These are phyloP conservation scores for Ips nitidus DNA, from an alignment of 1,140 invertebrate genomes.

Conservation along the genomic window DNA sequence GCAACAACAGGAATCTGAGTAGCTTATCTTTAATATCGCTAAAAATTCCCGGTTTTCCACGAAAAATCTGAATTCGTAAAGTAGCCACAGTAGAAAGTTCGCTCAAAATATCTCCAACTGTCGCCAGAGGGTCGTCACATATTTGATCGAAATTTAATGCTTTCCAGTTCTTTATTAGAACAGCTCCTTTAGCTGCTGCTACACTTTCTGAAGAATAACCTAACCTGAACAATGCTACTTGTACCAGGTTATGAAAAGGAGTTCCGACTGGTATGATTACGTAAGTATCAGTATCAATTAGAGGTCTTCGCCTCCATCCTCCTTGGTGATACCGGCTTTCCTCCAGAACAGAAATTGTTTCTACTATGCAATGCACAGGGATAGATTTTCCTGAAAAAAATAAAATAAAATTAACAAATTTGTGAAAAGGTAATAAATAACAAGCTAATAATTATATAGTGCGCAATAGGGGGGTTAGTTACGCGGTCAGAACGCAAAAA, in stretches of 20 bases:
- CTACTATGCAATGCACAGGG: slow-evolving; percentile 90
- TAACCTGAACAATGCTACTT: slow-evolving; percentile 73
- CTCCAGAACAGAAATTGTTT: slow-evolving; percentile 72
- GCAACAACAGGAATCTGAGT: slow-evolving; percentile 80
- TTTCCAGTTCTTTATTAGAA: slow-evolving; percentile 93
- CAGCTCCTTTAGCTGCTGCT: slow-evolving; percentile 78
- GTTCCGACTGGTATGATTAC: slow-evolving; percentile 90
- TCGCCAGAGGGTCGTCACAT: slow-evolving; percentile 79
- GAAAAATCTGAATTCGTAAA: slow-evolving; percentile 83
- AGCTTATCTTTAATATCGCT: slow-evolving; percentile 93
- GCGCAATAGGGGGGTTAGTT: no score
- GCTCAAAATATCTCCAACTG: slow-evolving; percentile 89
- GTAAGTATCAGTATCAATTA: slow-evolving; percentile 86
- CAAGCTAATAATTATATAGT: no score
- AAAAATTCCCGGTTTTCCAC: slow-evolving; percentile 72
- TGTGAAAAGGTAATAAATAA: background rate
- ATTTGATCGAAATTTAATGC: slow-evolving; percentile 87
- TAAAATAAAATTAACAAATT: background rate
- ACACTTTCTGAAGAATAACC: slow-evolving; percentile 77
- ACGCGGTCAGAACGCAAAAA: no score
- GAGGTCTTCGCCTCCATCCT: slow-evolving; percentile 63
- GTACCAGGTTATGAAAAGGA: slow-evolving; percentile 80
- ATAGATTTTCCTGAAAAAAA: slow-evolving; percentile 79
- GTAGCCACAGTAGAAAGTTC: slow-evolving; percentile 90
- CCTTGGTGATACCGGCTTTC: slow-evolving; percentile 57